Evolutionary conservation across 2,888 invertebrate species (phyloP), one percentile per base, ranked within the genome.

Genomic region (Hemithea aestivaria): DNA sequence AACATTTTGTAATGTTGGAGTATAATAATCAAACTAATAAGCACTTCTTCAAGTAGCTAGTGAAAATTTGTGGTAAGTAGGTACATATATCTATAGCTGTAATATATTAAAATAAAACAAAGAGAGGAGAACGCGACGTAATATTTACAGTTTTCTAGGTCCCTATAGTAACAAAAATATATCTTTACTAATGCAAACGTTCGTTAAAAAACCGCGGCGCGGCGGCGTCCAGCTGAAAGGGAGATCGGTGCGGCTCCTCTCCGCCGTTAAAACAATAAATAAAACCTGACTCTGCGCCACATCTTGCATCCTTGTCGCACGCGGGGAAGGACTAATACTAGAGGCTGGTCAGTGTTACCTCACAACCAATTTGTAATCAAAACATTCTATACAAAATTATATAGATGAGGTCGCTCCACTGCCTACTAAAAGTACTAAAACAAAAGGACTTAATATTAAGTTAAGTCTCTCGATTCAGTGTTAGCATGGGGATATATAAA

Each of bases 1-100:
- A 87, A 85, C 81, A 81, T 77, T 81, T 82, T 82, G 81, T 83
- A 83, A 82, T 81, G 79, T 75, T 75, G 82, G 78, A 84, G 75
- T 80, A 83, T 81, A 83, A 75, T 84, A 78, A 80, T 73, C 74
- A 78, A 84, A 84, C 82, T 84, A 83, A 82, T 76, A 85, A 85
- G 84, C 84, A 83, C 74, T 81, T 70, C 55, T 74, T 69, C 59
- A 70, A 77, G 72, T 77, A 78, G 78, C 83, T 73, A 78, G 80
- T 79, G 77, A 76, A 72, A 69, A 67, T 66, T 71, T 66, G 66
- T 70, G 73, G 66, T 74, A 72, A 73, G 69, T 74, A 74, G 72
- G 58, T 67, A 55, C 35, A 35, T 41, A 36, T 65, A 40, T 46
- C 48, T 54, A 62, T 51, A 61, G 62, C 65, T 57, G 63, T 65